Evolutionary conservation across 2,113 vertebrate genomes (phyloP).

Genomic region (Sylvietta virens): DNA sequence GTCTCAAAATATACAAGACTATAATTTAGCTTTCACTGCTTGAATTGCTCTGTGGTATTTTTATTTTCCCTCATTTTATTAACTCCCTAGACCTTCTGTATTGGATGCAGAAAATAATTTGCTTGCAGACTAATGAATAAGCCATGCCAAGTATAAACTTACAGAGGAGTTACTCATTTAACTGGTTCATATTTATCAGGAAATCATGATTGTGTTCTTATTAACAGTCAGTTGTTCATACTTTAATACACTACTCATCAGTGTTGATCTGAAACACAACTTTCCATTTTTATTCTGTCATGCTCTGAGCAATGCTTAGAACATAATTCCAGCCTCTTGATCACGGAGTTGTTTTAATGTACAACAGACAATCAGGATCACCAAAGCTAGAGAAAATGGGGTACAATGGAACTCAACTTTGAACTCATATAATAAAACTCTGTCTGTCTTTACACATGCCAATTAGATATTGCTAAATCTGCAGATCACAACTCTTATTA

Average conservation of each 20-base stretch:
- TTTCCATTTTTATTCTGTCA: conserved; percentile 29
- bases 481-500: not conserved
- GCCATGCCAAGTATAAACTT: conserved; percentile 11
- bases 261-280: not conserved
- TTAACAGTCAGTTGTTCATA: conserved; percentile 10
- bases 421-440: not conserved
- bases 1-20: not conserved
- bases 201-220: not conserved
- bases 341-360: not conserved
- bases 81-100: not conserved
- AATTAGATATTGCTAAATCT: not conserved
- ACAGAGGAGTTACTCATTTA: conserved; percentile 34
- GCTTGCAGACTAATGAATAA: conserved; percentile 23
- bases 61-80: conserved; percentile 11
- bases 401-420: not conserved
- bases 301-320: not conserved
- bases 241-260: conserved; percentile 38
- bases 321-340: conserved; percentile 6
- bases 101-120: not conserved
- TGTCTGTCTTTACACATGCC: not conserved
- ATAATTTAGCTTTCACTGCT: conserved; percentile 13
- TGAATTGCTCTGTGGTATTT: not conserved
- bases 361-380: not conserved
- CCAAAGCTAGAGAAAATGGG: not conserved
- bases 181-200: not conserved